phyloP scores from a whole-genome alignment of 1,140 invertebrate genomes.

The Steinernema feltiae region DNA sequence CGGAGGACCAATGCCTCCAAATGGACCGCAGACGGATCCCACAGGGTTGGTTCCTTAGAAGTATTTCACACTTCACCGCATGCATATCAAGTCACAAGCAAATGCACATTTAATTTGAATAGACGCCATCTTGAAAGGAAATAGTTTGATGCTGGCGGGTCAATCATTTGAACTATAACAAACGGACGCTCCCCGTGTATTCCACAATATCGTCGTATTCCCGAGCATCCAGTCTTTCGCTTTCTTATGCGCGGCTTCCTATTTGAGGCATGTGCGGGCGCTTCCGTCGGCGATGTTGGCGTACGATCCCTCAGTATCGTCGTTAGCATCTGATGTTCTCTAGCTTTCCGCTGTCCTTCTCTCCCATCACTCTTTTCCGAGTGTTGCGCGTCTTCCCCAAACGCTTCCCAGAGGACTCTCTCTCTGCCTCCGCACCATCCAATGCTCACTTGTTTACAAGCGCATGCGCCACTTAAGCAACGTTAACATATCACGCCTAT shows the following conservation, averaged over 20 bases:
- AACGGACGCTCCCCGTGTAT: too few relatives aligned
- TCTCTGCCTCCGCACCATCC: not conserved
- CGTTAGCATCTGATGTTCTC: conserved; percentile 1
- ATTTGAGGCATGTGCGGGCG: too few relatives aligned
- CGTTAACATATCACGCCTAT: not conserved
- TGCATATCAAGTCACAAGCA: not conserved
- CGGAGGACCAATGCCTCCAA: not conserved
- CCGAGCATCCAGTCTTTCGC: too few relatives aligned
- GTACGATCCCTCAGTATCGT: not conserved
- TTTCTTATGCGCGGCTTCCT: too few relatives aligned
- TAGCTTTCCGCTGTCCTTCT: not conserved
- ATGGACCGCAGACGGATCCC: too few relatives aligned
- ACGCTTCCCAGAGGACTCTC: conserved; percentile 5
- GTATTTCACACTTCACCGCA: not conserved
- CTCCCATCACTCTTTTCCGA: not conserved
- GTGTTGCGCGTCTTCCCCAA: conserved; percentile 4
- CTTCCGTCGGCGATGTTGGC: not conserved
- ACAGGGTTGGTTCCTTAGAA: not conserved
- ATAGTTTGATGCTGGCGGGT: too few relatives aligned
- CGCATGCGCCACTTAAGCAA: not conserved
- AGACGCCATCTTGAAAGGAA: too few relatives aligned
- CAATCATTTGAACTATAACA: too few relatives aligned
- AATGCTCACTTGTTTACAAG: not conserved
- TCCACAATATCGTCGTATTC: too few relatives aligned
- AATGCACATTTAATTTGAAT: too few relatives aligned